Base-by-base conservation (phyloP, 2,888 invertebrate genomes). In the Eumacrocentrus americanus region DNA sequence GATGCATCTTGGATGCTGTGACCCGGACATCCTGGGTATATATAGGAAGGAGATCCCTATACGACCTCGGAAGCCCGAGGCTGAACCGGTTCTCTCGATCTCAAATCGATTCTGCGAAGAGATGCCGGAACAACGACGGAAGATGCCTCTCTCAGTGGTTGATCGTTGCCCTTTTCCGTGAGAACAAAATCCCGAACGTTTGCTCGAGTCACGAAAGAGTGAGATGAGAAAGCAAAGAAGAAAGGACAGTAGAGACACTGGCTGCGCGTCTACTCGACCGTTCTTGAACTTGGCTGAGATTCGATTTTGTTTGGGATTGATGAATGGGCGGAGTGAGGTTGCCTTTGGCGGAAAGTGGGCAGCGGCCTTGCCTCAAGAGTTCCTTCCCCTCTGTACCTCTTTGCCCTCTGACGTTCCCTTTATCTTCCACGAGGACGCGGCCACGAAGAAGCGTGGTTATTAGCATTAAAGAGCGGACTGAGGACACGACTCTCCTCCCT, bases 301-400 rank as follows among this genome's bases (percentile, higher is more conserved):
- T 65, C 63, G 63, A 65, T 60, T 65, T 67, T 65, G 63, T 62
- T 67, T 67, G 58, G 59, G 65, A 64, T 65, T 67, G 67, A 65
- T 67, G 67, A 67, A 67, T 67, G 67, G 67, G 60, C 60, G 22
- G 62, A 52, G 51, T 51, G 58, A 35, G 56, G 54, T 62, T 61
- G 61, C 65, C 63, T 67, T 65, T 63, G 63, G 62, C 63, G 62
- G 60, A 61, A 63, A 58, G 59, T 59, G 60, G 58, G 58, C 58
- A 57, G 51, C 62, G 65, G 62, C 65, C 65, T 67, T 64, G 65
- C 62, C 51, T 44, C 38, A 53, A 59, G 53, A 46, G 46, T 60
- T 40, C 48, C 52, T 52, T 37, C 12, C 22, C 35, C 35, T 22
- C 42, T 42, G 29, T 40, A 34, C 35, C 35, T 40, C 25, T 25